These are phyloP conservation scores for Aphodius granarius DNA, from an alignment of 2,888 invertebrate species.

Conservation along the genomic window DNA sequence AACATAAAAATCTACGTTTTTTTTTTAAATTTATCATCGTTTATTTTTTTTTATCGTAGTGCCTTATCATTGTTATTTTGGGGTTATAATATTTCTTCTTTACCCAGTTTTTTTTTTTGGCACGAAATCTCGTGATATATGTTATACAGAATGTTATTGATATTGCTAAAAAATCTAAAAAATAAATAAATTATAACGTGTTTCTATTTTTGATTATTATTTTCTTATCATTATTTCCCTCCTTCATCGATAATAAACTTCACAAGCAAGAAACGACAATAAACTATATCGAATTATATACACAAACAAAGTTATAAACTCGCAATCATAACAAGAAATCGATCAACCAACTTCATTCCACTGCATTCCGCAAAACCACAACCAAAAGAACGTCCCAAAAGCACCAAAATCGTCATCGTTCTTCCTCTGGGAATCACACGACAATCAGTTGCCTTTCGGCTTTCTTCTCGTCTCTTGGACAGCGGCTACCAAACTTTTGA, in stretches of 20 bases:
- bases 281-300: too few relatives aligned
- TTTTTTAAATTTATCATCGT: not conserved
- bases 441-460: slow-evolving; percentile 49
- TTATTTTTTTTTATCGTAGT: not conserved
- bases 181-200: too few relatives aligned
- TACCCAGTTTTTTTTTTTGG: not conserved
- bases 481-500: slow-evolving; percentile 66
- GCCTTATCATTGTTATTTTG: not conserved
- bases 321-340: not conserved
- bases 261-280: too few relatives aligned
- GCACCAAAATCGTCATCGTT: not conserved
- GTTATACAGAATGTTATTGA: too few relatives aligned
- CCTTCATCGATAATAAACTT: too few relatives aligned
- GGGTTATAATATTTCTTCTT: not conserved
- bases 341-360: not conserved
- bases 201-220: too few relatives aligned
- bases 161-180: too few relatives aligned
- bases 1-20: not conserved
- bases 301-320: too few relatives aligned
- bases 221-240: too few relatives aligned
- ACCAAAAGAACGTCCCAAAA: not conserved
- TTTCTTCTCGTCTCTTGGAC: slow-evolving; percentile 67
- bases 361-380: not conserved
- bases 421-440: too few relatives aligned
- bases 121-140: not conserved